A percentile compares a stretch with the other conserved stretches of the same genome.
These are phyloP conservation scores for Litoditis marina DNA, from an alignment of 2,888 invertebrate genomes.

Conservation along the genomic window DNA sequence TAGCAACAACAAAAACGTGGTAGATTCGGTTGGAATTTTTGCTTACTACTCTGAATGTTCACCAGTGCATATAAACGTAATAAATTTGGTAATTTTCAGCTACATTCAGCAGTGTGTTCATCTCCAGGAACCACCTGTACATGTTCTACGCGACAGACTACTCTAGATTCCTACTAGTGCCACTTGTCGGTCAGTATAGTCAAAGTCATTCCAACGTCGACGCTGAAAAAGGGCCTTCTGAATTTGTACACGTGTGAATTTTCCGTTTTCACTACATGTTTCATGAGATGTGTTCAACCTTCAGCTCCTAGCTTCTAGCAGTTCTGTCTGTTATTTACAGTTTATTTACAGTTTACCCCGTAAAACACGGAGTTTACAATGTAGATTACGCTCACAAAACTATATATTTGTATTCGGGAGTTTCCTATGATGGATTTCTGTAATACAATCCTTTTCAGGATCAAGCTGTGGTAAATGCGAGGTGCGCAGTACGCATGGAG, in stretches of 20 bases:
- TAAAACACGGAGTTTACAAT: too few relatives aligned
- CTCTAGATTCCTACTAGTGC: constrained; percentile 10
- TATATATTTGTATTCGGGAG: too few relatives aligned
- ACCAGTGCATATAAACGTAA: too few relatives aligned
- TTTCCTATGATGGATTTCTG: neutral
- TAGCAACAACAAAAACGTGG: too few relatives aligned
- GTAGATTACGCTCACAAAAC: too few relatives aligned
- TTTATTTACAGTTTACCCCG: too few relatives aligned
- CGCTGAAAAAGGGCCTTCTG: neutral
- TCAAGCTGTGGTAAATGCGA: constrained; percentile 13
- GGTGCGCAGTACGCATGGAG: constrained; percentile 3
- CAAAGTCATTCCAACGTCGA: neutral
- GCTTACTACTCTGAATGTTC: too few relatives aligned
- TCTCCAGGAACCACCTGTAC: constrained; percentile 18
- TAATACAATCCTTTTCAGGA: constrained; percentile 1
- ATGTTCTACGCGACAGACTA: constrained; percentile 12
- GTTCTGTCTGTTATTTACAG: too few relatives aligned
- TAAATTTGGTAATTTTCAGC: too few relatives aligned
- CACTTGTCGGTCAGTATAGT: constrained; percentile 6
- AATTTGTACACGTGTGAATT: neutral
- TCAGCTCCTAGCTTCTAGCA: too few relatives aligned
- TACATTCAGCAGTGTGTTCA: constrained; percentile 14
- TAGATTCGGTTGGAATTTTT: neutral
- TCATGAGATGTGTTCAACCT: too few relatives aligned
- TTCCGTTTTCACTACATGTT: too few relatives aligned